Base-by-base conservation (phyloP, 1,140 invertebrate genomes). In the Ectropis grisescens region DNA sequence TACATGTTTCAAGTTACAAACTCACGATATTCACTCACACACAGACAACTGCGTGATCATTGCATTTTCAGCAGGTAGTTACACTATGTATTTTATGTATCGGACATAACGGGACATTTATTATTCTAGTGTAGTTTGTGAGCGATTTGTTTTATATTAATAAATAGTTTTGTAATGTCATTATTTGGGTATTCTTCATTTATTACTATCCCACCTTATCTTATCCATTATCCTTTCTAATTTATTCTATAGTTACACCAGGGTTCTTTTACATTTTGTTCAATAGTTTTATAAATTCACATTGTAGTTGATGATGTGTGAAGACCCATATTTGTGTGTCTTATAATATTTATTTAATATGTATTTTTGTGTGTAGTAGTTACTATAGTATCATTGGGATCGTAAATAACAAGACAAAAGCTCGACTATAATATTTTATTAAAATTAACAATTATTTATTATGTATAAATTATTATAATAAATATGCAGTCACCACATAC, bases 71-170 rank as follows among this genome's bases (percentile, higher is more conserved):
- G n/a, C n/a, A n/a, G 23, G 62, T 53, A 48, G 37, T 51, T 57
- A 40, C 43, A 60, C 58, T 68, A 49, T 68, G 59, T 74, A 56
- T 56, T 51, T 47, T 57, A 49, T 53, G 48, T 67, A 59, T 62
- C 51, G 47, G 49, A 49, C 51, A 47, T 67, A 59, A 60, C 51
- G 47, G 49, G 55, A 52, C 52, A 53, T 59, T 25, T 14, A 6
- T 47, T 37, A 49, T 47, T 55, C 58, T 76, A 80, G 69, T 58
- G 61, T 76, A 76, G 69, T 60, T 50, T 79, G 70, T 79, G 68
- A 80, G 59, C 53, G 60, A 74, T 52, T 67, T 75, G 64, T 75
- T n/a, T n/a, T n/a, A n/a, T n/a, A n/a, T n/a, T 72, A 74, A 76
- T 75, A 75, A 80, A 71, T 80, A 76, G 68, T 72, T 72, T 68